phyloP scores from a whole-genome alignment of 2,888 invertebrate genomes.

The Belgica antarctica region DNA sequence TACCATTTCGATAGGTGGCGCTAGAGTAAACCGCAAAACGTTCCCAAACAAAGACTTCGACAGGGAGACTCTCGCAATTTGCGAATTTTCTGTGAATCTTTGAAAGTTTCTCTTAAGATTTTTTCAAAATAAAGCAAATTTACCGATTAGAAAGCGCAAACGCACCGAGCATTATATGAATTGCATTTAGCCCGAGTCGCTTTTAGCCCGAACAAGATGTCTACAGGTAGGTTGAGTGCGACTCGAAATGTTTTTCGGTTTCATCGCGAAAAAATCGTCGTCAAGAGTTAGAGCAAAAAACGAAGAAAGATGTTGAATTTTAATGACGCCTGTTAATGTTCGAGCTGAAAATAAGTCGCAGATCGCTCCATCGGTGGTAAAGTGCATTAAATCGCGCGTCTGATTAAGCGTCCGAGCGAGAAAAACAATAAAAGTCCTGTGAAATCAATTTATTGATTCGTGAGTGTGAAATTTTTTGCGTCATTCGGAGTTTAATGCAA shows the following conservation, averaged over 20 bases:
- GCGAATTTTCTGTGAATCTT: background rate
- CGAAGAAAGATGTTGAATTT: constrained; percentile 10
- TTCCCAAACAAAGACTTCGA: no score
- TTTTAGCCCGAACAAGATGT: constrained; percentile 39
- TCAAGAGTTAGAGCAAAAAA: no score
- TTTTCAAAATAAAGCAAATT: background rate
- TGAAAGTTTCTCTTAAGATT: background rate
- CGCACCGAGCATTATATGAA: constrained; percentile 39
- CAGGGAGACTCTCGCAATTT: background rate
- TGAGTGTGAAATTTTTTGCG: constrained; percentile 36
- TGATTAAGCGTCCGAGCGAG: background rate
- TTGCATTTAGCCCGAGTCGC: constrained; percentile 26
- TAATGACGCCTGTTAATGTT: background rate
- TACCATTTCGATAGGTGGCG: no score
- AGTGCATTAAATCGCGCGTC: background rate
- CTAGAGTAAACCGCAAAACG: no score
- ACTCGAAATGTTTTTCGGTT: constrained; percentile 3
- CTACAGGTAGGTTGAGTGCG: constrained; percentile 27
- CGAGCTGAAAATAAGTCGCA: background rate
- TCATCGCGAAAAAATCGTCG: background rate
- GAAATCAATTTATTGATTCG: constrained; percentile 31
- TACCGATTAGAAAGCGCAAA: constrained; percentile 1
- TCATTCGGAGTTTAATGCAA: constrained; percentile 27
- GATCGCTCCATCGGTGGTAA: background rate
- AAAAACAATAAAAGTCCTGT: background rate